Conservation (phyloP, 1,140 invertebrate species). For the Oncopodura yosiiana region DNA sequence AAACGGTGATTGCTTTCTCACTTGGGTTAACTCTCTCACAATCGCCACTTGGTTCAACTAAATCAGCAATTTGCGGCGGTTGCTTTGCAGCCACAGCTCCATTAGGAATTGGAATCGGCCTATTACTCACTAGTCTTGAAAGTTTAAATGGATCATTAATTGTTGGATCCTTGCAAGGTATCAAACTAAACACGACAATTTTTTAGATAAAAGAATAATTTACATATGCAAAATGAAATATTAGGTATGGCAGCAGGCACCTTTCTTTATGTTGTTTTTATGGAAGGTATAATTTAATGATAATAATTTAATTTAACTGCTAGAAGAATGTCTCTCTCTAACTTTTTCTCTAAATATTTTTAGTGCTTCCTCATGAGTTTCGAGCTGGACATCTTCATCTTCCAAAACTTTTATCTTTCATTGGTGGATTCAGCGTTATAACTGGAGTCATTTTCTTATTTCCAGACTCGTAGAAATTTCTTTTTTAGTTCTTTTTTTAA, state of each 20-base stretch:
- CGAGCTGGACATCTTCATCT: conserved; percentile 41
- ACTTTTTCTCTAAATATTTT: too few relatives aligned
- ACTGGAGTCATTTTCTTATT: conserved; percentile 40
- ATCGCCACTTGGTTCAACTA: conserved; percentile 48
- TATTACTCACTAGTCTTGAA: conserved; percentile 42
- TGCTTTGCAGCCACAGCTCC: conserved; percentile 61
- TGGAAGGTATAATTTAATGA: too few relatives aligned
- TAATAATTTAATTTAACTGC: too few relatives aligned
- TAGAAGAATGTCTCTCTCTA: too few relatives aligned
- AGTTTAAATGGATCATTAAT: conserved; percentile 39
- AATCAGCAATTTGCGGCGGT: conserved; percentile 50
- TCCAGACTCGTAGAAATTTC: conserved; percentile 28
- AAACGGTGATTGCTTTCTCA: conserved; percentile 52
- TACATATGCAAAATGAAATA: background rate
- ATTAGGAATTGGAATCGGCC: conserved; percentile 54
- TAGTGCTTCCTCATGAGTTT: conserved; percentile 67
- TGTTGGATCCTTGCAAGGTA: conserved; percentile 48
- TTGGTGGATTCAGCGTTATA: conserved; percentile 45
- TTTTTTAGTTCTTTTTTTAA: background rate
- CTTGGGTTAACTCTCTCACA: conserved; percentile 54
- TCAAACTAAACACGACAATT: too few relatives aligned
- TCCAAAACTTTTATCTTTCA: conserved; percentile 44
- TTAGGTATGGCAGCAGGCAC: conserved; percentile 70
- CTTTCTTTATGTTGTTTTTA: conserved; percentile 82
- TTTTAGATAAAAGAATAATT: too few relatives aligned